A percentile compares a stretch with the other conserved stretches of the same genome.
phyloP scores from a whole-genome alignment of 2,797 vertebrate species.

The Alauda arvensis region DNA sequence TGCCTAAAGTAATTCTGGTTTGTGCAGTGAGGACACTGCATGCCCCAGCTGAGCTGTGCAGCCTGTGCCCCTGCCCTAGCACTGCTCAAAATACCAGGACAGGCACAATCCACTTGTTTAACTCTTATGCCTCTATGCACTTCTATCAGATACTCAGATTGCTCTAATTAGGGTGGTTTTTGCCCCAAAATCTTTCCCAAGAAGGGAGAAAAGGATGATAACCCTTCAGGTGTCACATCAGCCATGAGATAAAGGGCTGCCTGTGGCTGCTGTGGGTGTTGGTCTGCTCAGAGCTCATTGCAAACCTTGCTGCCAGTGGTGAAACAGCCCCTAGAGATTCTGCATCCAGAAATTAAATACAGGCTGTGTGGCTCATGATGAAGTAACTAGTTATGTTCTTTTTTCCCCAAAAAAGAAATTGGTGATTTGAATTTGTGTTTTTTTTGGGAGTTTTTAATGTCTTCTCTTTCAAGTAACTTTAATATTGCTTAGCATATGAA shows the following conservation, averaged over 20 bases:
- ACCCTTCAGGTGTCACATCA: neutral
- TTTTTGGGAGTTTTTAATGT: too few species aligned
- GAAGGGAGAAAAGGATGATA: neutral
- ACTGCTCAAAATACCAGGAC: neutral
- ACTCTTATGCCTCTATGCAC: neutral
- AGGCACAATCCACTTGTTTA: neutral
- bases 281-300: neutral
- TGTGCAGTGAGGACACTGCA: neutral
- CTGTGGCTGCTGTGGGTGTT: too few species aligned
- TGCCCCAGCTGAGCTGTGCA: neutral
- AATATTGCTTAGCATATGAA: neutral
- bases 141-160: neutral
- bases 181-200: neutral
- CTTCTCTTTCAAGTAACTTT: neutral
- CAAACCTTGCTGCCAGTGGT: neutral
- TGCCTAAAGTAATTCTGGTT: neutral
- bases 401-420: rapidly evolving
- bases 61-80: neutral
- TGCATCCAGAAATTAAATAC: neutral
- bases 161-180: neutral
- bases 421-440: neutral
- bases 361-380: neutral
- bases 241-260: neutral
- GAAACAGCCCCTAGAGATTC: neutral
- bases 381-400: neutral